These are phyloP conservation scores for Diabrotica virgifera DNA, from an alignment of 1,140 invertebrate genomes.

Conservation along the genomic window DNA sequence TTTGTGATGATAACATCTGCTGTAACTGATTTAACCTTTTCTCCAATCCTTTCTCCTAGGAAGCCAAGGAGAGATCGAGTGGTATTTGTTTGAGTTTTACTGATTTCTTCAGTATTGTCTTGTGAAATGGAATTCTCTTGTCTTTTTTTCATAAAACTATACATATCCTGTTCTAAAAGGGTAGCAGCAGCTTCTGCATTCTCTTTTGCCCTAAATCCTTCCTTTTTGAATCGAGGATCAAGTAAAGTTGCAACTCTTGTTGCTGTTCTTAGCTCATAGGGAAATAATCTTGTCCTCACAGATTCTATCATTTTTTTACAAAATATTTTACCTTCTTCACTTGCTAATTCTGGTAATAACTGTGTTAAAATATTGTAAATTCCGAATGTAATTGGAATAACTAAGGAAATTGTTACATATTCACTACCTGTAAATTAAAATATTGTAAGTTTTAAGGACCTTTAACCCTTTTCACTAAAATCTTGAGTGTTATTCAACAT, in stretches of 20 bases:
- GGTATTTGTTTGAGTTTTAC: background rate
- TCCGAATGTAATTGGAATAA: slow-evolving; percentile 21
- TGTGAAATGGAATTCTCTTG: slow-evolving; percentile 6
- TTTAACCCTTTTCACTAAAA: no score
- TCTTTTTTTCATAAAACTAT: background rate
- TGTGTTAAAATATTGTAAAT: slow-evolving; percentile 14
- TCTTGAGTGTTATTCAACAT: no score
- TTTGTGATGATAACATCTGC: slow-evolving; percentile 16
- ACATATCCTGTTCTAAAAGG: slow-evolving; percentile 24
- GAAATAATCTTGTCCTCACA: slow-evolving; percentile 17
- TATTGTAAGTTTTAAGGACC: no score
- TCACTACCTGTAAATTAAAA: slow-evolving; percentile 13
- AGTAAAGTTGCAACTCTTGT: slow-evolving; percentile 17
- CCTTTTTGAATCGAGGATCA: slow-evolving; percentile 22
- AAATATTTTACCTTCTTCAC: slow-evolving; percentile 16
- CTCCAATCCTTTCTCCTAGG: background rate
- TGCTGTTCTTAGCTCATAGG: slow-evolving; percentile 19
- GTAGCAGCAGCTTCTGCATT: slow-evolving; percentile 12
- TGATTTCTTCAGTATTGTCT: background rate
- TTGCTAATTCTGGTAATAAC: background rate
- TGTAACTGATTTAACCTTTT: slow-evolving; percentile 10
- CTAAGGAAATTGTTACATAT: slow-evolving; percentile 20
- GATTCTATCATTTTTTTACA: slow-evolving; percentile 18
- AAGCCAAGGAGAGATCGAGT: background rate
- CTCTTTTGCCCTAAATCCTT: slow-evolving; percentile 17